Percentiles rank a stretch among this genome's conserved stretches.
These are phyloP conservation scores for Maconellicoccus hirsutus DNA, from an alignment of 1,140 invertebrate genomes.

Conservation along the genomic window DNA sequence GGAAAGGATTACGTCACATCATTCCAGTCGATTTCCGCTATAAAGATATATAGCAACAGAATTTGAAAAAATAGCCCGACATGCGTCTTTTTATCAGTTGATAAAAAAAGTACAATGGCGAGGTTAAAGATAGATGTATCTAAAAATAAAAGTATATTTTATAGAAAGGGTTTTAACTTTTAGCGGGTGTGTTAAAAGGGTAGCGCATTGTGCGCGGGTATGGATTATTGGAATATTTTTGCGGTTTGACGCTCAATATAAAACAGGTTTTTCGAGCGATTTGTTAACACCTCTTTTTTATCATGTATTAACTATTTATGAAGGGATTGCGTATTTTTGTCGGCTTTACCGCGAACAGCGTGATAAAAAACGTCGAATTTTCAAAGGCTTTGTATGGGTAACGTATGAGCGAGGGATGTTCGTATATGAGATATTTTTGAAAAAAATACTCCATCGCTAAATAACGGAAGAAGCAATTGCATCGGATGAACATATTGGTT, in stretches of 20 bases:
- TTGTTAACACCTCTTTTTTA: slow-evolving; percentile 1
- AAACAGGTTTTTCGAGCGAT: neutral
- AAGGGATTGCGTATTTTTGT: neutral
- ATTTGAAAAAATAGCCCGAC: neutral
- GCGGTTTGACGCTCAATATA: slow-evolving; percentile 7
- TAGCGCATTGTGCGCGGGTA: neutral
- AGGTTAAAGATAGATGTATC: neutral
- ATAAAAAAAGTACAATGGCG: neutral
- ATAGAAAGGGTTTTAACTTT: neutral
- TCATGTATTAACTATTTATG: neutral
- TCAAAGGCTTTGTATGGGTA: too few species aligned
- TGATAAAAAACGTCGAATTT: too few species aligned
- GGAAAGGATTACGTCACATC: neutral
- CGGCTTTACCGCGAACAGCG: neutral
- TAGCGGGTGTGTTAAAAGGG: neutral
- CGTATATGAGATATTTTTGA: too few species aligned
- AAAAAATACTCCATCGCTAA: too few species aligned
- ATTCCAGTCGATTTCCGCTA: slow-evolving; percentile 2
- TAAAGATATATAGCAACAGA: slow-evolving; percentile 2
- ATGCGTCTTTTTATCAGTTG: neutral
- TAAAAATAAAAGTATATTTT: neutral
- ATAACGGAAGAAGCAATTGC: neutral
- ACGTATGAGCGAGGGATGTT: too few species aligned
- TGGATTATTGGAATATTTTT: slow-evolving; percentile 1
- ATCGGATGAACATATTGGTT: too few species aligned